Evolutionary conservation across 2,888 invertebrate genomes (phyloP), one percentile per base, ranked within the genome.

Genomic region (Polyploca ridens): DNA sequence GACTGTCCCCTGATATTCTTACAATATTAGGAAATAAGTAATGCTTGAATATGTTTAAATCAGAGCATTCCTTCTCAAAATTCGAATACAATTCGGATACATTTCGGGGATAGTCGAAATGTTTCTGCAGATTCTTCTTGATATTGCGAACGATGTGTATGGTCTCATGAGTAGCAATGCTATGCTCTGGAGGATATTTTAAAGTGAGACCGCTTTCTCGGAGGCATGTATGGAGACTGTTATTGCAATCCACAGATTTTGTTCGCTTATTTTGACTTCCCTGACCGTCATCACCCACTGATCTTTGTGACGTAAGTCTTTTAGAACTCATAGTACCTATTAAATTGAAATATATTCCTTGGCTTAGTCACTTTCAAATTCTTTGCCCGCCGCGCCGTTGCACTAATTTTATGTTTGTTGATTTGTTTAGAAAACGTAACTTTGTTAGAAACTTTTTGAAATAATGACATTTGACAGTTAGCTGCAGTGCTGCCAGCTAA

Each of bases 81-180:
- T 73, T 71, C 4, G 73, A 68, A 68, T 95, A 88, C 66, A 96
- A 94, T 61, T 94, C 94, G 2, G 93, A 82, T n/a, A 95, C 84
- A 77, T 95, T 95, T 58, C 94, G 88, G 0, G 95, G 95, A 79
- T 94, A 95, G 58, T 95, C 94, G 19, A 95, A 82, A 72, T 86
- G 82, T 64, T 85, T 86, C 69, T 85, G 85, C 11, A 86, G 69
- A 65, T 81, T 83, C 66, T 80, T 85, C 65, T 83, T 86, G 19
- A 84, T 84, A 73, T 94, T 94, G 2, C 91, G 86, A 8, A 94
- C 87, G 68, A 95, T 90, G 57, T 90, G 86, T 33, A 95, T 87
- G 64, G 91, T 90, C 81, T 95, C 95, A 11, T 83, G 69, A 2
- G 82, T 74, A 59, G 83, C 79, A 66, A 84, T 66, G 67, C 87